A percentile compares a stretch with the other conserved stretches of the same genome.
phyloP scores from a whole-genome alignment of 1,140 invertebrate genomes.

The Drosophila santomea region DNA sequence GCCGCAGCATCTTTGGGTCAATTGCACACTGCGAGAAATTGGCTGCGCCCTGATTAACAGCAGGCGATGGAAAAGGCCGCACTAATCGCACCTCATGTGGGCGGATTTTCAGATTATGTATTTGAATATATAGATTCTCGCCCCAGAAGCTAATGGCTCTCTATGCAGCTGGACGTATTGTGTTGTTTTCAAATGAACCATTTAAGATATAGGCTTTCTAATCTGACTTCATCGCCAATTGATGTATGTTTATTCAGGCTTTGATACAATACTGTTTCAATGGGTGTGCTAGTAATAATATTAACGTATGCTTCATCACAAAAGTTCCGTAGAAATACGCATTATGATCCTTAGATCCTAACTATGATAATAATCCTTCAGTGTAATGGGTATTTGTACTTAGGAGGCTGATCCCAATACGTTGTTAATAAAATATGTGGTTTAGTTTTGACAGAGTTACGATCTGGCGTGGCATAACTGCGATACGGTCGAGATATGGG shows the following conservation, averaged over 20 bases:
- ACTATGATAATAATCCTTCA: neutral
- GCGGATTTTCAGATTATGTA: neutral
- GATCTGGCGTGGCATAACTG: slow-evolving; percentile 8
- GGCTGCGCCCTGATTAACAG: slow-evolving; percentile 22
- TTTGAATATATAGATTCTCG: neutral
- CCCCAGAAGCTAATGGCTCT: slow-evolving; percentile 11
- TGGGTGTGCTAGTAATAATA: neutral
- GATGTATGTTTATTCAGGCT: slow-evolving; percentile 1
- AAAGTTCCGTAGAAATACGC: too few species aligned
- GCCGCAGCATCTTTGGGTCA: slow-evolving; percentile 60
- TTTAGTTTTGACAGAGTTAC: slow-evolving; percentile 33
- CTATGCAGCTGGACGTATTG: slow-evolving; percentile 5
- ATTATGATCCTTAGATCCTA: too few species aligned
- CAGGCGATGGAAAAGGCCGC: neutral
- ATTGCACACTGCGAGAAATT: slow-evolving; percentile 47
- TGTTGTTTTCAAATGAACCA: slow-evolving; percentile 3
- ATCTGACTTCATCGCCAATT: neutral
- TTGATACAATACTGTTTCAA: neutral
- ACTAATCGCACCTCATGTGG: slow-evolving; percentile 4
- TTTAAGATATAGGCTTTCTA: slow-evolving; percentile 19
- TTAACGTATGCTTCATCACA: too few species aligned
- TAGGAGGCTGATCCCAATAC: slow-evolving; percentile 25
- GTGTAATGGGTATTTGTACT: slow-evolving; percentile 4
- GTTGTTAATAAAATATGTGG: slow-evolving; percentile 31
- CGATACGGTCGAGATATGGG: slow-evolving; percentile 17